These are phyloP conservation scores for Ptychadena robeensis DNA, from an alignment of 2,797 vertebrate species.

Conservation along the genomic window DNA sequence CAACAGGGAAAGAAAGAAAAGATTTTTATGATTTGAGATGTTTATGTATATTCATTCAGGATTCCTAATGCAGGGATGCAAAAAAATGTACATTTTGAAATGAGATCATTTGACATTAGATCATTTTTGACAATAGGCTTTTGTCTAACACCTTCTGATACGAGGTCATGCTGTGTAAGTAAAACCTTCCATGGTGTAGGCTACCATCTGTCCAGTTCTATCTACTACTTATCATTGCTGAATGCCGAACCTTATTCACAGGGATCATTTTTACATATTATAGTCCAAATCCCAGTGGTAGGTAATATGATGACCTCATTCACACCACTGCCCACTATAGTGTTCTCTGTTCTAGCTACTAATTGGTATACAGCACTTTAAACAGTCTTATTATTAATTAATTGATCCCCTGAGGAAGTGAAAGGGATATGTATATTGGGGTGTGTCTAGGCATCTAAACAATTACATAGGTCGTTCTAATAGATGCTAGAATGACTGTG, in stretches of 20 bases:
- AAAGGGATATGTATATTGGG: constrained; percentile 6
- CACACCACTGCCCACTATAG: not conserved
- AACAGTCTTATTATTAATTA: constrained; percentile 1
- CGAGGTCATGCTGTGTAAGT: not conserved
- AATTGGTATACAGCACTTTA: constrained; percentile 13
- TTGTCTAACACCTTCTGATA: not conserved
- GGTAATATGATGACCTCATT: constrained; percentile 9
- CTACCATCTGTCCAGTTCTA: not conserved
- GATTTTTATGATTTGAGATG: not conserved
- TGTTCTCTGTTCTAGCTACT: constrained; percentile 14
- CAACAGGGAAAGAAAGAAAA: not conserved
- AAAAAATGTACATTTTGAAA: too few relatives aligned
- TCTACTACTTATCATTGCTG: not conserved
- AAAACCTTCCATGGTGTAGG: not conserved
- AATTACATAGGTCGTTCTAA: constrained; percentile 10
- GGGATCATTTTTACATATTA: not conserved
- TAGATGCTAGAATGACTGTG: not conserved
- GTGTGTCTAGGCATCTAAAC: not conserved
- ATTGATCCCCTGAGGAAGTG: not conserved
- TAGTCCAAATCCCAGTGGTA: not conserved
- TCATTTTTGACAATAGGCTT: not conserved
- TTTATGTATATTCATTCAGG: too few relatives aligned
- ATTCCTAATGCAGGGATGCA: too few relatives aligned
- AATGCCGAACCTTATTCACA: not conserved
- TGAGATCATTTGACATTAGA: not conserved